These are phyloP conservation scores for Lucilia cuprina DNA, from an alignment of 1,140 invertebrate species.

Conservation along the genomic window DNA sequence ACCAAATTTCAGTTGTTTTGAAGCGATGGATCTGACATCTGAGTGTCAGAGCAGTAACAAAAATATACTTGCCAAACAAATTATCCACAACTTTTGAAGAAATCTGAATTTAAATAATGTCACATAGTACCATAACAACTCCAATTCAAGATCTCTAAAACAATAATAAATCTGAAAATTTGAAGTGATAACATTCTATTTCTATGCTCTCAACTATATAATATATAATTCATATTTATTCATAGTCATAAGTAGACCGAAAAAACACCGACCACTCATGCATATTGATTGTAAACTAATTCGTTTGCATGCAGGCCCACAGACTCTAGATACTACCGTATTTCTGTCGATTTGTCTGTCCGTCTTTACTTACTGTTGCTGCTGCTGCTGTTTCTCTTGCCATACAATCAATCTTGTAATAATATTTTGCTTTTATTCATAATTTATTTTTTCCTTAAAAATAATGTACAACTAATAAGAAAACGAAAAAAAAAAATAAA, in stretches of 20 bases:
- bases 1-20: no score
- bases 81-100: no score
- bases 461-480: neutral
- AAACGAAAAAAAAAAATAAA: neutral
- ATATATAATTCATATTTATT: no score
- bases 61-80: no score
- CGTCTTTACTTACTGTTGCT: no score
- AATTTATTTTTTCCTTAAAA: slow-evolving; percentile 23
- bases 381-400: neutral
- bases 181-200: neutral
- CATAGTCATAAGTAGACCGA: neutral
- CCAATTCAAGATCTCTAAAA: no score
- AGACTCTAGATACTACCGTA: neutral
- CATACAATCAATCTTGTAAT: slow-evolving; percentile 11
- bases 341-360: neutral
- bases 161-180: no score
- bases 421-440: slow-evolving; percentile 9
- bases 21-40: no score
- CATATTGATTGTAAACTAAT: neutral
- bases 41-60: no score
- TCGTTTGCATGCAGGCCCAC: neutral
- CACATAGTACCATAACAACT: no score
- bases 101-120: no score
- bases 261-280: neutral
- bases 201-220: neutral